Percentiles rank a stretch among this genome's conserved stretches.
Evolutionary conservation across 2,888 invertebrate species (phyloP).

Genomic region (Mechanitis messenoides): DNA sequence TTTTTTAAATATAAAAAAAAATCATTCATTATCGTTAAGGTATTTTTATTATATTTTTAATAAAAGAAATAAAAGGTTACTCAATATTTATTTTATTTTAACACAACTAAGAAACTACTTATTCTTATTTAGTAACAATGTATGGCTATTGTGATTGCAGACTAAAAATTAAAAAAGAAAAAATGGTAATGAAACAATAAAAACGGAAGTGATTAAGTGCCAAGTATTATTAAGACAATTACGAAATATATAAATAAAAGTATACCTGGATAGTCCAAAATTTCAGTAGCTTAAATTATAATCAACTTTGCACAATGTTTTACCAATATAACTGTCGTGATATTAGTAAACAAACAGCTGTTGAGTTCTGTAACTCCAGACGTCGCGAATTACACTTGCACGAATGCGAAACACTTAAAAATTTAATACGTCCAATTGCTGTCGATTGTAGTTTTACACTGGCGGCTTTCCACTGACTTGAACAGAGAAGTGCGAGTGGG

Average conservation of each 20-base stretch:
- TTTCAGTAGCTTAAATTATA: neutral
- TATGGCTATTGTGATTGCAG: too few relatives aligned
- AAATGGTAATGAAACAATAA: too few relatives aligned
- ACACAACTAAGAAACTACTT: too few relatives aligned
- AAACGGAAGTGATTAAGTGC: too few relatives aligned
- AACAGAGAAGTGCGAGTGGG: slow-evolving; percentile 15
- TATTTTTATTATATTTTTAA: too few relatives aligned
- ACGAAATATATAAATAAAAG: neutral
- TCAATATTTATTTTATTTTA: too few relatives aligned
- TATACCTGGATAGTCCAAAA: neutral
- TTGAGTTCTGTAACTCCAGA: slow-evolving; percentile 20
- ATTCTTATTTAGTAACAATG: too few relatives aligned
- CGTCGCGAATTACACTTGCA: slow-evolving; percentile 16
- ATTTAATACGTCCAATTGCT: slow-evolving; percentile 17
- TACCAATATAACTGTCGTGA: slow-evolving; percentile 6
- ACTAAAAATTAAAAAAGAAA: too few relatives aligned
- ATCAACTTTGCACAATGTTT: slow-evolving; percentile 12
- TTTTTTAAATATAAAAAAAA: too few relatives aligned
- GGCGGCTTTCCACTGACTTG: slow-evolving; percentile 11
- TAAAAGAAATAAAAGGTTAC: too few relatives aligned
- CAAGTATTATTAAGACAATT: neutral
- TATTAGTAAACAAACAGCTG: slow-evolving; percentile 12
- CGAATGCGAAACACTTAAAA: slow-evolving; percentile 8
- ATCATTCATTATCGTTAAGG: too few relatives aligned
- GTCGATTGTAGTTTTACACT: slow-evolving; percentile 19